These are phyloP conservation scores for Cygnus atratus DNA, from an alignment of 2,113 vertebrate species.

Conservation along the genomic window DNA sequence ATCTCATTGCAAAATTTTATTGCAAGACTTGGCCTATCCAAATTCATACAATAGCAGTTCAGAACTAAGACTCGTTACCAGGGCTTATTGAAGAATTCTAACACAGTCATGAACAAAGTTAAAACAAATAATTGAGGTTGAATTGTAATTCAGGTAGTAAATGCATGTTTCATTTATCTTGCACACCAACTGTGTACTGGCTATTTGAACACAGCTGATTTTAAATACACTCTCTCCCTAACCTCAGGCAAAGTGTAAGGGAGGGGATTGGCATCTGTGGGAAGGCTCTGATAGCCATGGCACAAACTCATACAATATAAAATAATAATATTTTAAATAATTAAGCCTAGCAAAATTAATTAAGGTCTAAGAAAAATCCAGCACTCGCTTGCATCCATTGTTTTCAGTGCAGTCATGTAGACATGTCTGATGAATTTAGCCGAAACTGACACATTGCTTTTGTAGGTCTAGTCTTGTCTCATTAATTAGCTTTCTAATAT, in stretches of 20 bases:
- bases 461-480: background rate
- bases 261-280: background rate
- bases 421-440: background rate
- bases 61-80: background rate
- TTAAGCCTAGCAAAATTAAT: background rate
- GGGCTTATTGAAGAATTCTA: background rate
- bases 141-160: background rate
- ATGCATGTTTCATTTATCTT: background rate
- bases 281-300: background rate
- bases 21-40: background rate
- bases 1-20: background rate
- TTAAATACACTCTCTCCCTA: background rate
- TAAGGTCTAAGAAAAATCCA: background rate
- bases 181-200: background rate
- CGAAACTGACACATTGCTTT: background rate
- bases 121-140: background rate
- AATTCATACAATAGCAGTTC: background rate
- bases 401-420: background rate
- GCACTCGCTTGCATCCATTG: background rate
- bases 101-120: background rate
- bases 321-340: background rate
- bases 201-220: background rate
- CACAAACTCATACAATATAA: background rate
- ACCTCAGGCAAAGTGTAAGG: fast-evolving
- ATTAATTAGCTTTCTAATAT: background rate